Evolutionary conservation across 1,140 invertebrate genomes (phyloP).

Genomic region (Bactericera cockerelli): DNA sequence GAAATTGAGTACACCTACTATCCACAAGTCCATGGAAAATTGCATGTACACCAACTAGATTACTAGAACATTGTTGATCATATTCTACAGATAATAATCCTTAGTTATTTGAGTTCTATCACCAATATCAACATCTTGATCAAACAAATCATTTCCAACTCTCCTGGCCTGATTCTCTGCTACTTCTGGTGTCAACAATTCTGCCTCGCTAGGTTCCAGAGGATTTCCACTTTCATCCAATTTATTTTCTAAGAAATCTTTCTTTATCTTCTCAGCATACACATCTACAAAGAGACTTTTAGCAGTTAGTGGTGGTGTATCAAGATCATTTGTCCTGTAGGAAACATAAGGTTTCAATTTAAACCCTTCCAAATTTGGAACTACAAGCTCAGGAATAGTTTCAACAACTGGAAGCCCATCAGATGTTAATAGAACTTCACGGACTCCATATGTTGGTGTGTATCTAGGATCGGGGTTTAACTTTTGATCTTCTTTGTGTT

Average conservation of each 20-base stretch:
- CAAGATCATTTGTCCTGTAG: constrained; percentile 39
- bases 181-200: constrained; percentile 51
- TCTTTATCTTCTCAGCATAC: constrained; percentile 62
- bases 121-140: constrained; percentile 1
- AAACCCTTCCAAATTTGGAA: constrained; percentile 14
- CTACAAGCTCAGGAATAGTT: constrained; percentile 9
- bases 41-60: too few relatives aligned
- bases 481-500: constrained; percentile 42
- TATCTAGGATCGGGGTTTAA: constrained; percentile 40
- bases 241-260: constrained; percentile 57
- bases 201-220: constrained; percentile 50
- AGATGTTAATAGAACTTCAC: constrained; percentile 13
- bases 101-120: constrained; percentile 4
- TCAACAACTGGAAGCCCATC: constrained; percentile 6
- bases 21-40: too few relatives aligned
- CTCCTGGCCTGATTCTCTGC: constrained; percentile 46
- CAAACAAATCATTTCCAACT: constrained; percentile 66
- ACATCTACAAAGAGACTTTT: constrained; percentile 36
- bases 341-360: constrained; percentile 19
- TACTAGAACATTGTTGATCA: too few relatives aligned
- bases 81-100: constrained; percentile 10
- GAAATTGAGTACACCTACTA: too few relatives aligned
- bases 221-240: constrained; percentile 49
- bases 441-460: constrained; percentile 39
- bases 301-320: constrained; percentile 40